Base-by-base conservation (phyloP, 2,113 vertebrate species). In the Edolisoma coerulescens region DNA sequence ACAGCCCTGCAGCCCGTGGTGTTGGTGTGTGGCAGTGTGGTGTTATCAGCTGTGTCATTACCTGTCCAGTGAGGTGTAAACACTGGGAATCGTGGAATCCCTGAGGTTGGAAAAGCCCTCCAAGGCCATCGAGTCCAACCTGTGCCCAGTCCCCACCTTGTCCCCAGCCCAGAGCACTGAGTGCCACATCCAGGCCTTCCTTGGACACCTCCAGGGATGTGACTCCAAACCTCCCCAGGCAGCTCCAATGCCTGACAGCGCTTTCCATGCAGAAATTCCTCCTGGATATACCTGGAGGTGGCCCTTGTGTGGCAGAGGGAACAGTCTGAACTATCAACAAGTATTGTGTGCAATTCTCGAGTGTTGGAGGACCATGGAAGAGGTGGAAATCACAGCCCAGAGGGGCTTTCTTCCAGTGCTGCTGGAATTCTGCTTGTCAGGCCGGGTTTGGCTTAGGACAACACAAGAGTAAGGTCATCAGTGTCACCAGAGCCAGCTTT, bases 1-100 rank as follows among this genome's bases (percentile, higher is more conserved):
- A 33, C 9, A 7, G 6, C 30, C 5, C 1, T 35, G 54, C 27
- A 15, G 1, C 2, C 2, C 0, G 13, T 54, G 32, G 5, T 45
- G 10, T 11, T 33, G 8, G 52, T 24, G 37, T 39, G 56, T 52
- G 71, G 3, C 32, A 1, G 23, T 2, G 4, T 3, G 56, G 27
- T 13, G 1, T 9, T 5, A 0, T 0, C 30, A 68, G 61, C 59
- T 17, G 32, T 8, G 30, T 30, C 35, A 13, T 27, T 16, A 2
- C 0, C 7, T 44, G 39, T 26, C 20, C 42, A 11, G 32, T 6
- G 57, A 6, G 30, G 9, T n/a, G 21, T 18, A 7, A 54, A 32
- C 10, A 9, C 28, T 3, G 5, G 5, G 24, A 88, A 42, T 49
- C 35, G 4, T 0, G 1, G 41, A 19, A 27, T 57, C 26, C 2